A percentile compares a stretch with the other conserved stretches of the same genome.
phyloP scores from a whole-genome alignment of 2,113 vertebrate genomes.

The Apteryx owenii region DNA sequence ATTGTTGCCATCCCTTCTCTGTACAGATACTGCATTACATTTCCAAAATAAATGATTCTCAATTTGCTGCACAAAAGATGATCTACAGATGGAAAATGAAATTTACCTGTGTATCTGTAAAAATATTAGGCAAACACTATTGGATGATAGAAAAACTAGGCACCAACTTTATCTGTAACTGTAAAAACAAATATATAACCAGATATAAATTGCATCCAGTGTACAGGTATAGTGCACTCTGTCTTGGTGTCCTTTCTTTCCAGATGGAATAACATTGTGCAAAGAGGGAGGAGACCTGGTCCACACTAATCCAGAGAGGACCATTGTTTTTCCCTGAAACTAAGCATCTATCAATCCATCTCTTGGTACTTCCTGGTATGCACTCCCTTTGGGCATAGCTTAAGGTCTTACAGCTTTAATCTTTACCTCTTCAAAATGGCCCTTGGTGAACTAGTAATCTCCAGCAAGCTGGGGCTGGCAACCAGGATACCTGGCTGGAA shows the following conservation, averaged over 20 bases:
- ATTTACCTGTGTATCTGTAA: neutral
- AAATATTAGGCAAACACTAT: neutral
- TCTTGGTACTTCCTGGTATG: neutral
- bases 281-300: neutral
- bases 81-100: neutral
- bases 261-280: neutral
- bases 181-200: neutral
- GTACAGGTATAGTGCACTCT: neutral
- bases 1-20: neutral
- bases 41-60: neutral
- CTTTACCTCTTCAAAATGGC: neutral
- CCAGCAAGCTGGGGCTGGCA: neutral
- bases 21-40: neutral
- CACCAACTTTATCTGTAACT: neutral
- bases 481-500: neutral
- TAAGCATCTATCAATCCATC: neutral
- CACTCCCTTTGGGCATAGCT: neutral
- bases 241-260: neutral
- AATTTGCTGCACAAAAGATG: neutral
- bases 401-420: rapidly evolving
- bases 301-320: neutral
- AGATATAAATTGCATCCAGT: neutral
- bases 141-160: neutral
- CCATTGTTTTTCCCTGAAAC: neutral
- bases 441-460: neutral